phyloP scores from a whole-genome alignment of 1,140 invertebrate species.

The fruit fly (Drosophila melanogaster) region DNA sequence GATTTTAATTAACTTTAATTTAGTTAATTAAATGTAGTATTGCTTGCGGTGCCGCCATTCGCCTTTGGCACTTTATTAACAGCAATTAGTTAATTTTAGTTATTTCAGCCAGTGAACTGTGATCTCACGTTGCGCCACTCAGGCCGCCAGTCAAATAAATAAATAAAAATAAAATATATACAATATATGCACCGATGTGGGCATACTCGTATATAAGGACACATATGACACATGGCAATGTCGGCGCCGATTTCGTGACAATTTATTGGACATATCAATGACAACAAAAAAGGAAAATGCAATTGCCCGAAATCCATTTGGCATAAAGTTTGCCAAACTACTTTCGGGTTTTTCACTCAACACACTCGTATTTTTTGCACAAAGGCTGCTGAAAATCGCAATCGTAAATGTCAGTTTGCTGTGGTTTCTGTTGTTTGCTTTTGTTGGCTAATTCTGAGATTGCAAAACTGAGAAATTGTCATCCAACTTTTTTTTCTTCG shows the following conservation, averaged over 20 bases:
- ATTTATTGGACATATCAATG: slow-evolving; percentile 77
- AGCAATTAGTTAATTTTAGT: slow-evolving; percentile 70
- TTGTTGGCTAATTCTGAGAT: slow-evolving; percentile 68
- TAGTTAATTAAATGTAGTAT: slow-evolving; percentile 51
- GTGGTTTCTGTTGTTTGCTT: slow-evolving; percentile 35
- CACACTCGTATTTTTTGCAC: slow-evolving; percentile 30
- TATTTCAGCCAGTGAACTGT: slow-evolving; percentile 57
- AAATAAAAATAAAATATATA: slow-evolving; percentile 22
- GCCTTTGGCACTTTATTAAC: slow-evolving; percentile 58
- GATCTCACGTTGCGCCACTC: slow-evolving; percentile 37
- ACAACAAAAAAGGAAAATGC: slow-evolving; percentile 71
- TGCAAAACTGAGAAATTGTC: slow-evolving; percentile 59
- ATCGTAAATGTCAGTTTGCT: slow-evolving; percentile 59
- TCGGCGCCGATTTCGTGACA: slow-evolving; percentile 63
- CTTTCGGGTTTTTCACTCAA: slow-evolving; percentile 23
- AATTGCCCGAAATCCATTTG: slow-evolving; percentile 64
- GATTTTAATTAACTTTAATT: slow-evolving; percentile 68
- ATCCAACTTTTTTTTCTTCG: slow-evolving; percentile 23
- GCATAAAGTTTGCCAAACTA: slow-evolving; percentile 42
- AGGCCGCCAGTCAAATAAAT: slow-evolving; percentile 16
- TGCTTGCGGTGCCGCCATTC: slow-evolving; percentile 29
- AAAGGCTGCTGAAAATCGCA: slow-evolving; percentile 25
- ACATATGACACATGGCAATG: slow-evolving; percentile 43
- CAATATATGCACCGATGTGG: slow-evolving; percentile 8
- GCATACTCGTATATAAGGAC: slow-evolving; percentile 39